Evolutionary conservation across 2,888 invertebrate species (phyloP).

Genomic region (Synanthedon tipuliformis): DNA sequence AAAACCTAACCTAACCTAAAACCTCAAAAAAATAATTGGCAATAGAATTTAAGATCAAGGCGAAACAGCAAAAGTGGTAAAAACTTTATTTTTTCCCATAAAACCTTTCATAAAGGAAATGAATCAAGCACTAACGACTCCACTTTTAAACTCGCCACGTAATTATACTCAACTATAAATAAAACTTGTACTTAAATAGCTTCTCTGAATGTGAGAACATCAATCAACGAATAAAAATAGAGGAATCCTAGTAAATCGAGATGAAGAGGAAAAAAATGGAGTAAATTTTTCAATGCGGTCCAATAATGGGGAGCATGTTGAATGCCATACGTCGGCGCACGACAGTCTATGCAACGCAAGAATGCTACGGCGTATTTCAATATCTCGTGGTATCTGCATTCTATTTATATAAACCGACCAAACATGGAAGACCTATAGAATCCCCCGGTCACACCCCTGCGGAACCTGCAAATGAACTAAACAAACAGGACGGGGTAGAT

Average conservation of each 20-base stretch:
- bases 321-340: slow-evolving; percentile 6
- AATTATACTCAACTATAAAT: neutral
- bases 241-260: slow-evolving; percentile 3
- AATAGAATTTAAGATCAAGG: too few species aligned
- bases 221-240: slow-evolving; percentile 17
- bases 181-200: neutral
- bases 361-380: slow-evolving; percentile 34
- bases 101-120: neutral
- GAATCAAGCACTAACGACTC: neutral
- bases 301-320: slow-evolving; percentile 1
- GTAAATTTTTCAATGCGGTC: slow-evolving; percentile 6
- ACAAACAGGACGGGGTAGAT: slow-evolving; percentile 7
- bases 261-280: slow-evolving; percentile 9
- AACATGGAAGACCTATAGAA: slow-evolving; percentile 5
- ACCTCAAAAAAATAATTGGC: too few species aligned
- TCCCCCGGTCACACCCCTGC: slow-evolving; percentile 7
- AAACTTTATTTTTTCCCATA: neutral
- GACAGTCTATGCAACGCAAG: slow-evolving; percentile 17
- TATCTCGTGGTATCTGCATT: slow-evolving; percentile 26
- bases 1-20: too few species aligned
- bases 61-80: too few species aligned
- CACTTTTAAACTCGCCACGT: neutral
- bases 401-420: slow-evolving; percentile 27
- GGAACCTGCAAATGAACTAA: slow-evolving; percentile 5
- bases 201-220: slow-evolving; percentile 7